Conservation (phyloP, 1,140 invertebrate genomes). For the Drosophila quadrilineata region DNA sequence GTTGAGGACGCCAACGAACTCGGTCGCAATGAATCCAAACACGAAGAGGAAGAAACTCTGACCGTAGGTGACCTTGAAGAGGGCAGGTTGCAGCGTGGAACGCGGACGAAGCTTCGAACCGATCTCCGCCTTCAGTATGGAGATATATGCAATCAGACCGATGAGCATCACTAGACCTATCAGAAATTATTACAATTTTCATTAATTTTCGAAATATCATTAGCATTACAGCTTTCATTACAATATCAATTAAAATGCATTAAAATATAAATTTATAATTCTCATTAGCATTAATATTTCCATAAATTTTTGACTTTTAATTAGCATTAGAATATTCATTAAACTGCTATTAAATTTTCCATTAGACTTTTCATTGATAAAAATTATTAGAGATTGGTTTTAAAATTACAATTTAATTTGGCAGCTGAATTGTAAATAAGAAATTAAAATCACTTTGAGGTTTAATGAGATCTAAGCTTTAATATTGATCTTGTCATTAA, state of each 20-base stretch:
- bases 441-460: too few species aligned
- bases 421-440: too few species aligned
- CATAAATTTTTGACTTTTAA: too few species aligned
- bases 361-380: too few species aligned
- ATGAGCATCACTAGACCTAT: constrained; percentile 93
- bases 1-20: constrained; percentile 91
- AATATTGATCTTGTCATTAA: too few species aligned
- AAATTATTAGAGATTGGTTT: too few species aligned
- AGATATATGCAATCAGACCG: constrained; percentile 95
- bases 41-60: constrained; percentile 93
- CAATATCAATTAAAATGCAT: too few species aligned
- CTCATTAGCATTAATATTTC: background rate
- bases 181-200: background rate
- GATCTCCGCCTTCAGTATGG: constrained; percentile 94
- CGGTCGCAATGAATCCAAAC: constrained; percentile 90
- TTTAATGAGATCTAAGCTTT: too few species aligned
- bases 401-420: too few species aligned
- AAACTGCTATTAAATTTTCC: too few species aligned
- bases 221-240: background rate
- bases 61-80: constrained; percentile 93
- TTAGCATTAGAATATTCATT: background rate
- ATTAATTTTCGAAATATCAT: background rate
- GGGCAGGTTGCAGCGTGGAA: constrained; percentile 88
- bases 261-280: background rate
- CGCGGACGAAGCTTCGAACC: constrained; percentile 91